These are phyloP conservation scores for Brachionus rubens DNA, from an alignment of 1,140 invertebrate genomes.

Conservation along the genomic window DNA sequence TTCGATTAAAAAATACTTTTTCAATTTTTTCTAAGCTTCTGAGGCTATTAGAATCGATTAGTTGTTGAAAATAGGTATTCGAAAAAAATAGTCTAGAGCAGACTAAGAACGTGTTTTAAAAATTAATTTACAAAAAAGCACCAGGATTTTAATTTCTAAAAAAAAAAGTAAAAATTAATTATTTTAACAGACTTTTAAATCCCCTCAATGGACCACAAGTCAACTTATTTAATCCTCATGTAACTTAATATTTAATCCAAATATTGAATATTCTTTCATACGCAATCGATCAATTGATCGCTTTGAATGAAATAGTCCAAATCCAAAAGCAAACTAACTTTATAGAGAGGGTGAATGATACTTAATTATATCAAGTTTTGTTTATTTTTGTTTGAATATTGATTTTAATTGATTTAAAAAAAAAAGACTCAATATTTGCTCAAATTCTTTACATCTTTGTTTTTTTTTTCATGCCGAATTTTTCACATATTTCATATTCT, in stretches of 20 bases:
- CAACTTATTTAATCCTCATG: constrained; percentile 10
- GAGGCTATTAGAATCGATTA: no score
- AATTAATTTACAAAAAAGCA: constrained; percentile 28
- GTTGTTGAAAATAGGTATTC: no score
- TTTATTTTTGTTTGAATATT: constrained; percentile 4
- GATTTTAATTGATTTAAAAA: constrained; percentile 20
- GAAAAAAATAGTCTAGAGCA: no score
- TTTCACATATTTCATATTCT: constrained; percentile 22
- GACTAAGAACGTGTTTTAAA: constrained; percentile 22
- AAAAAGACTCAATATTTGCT: not conserved
- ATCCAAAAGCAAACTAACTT: no score
- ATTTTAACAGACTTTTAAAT: constrained; percentile 29
- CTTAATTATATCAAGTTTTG: constrained; percentile 38
- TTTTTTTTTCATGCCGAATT: constrained; percentile 25
- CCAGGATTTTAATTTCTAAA: not conserved
- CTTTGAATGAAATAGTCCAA: not conserved
- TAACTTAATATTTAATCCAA: constrained; percentile 37
- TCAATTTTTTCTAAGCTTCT: no score
- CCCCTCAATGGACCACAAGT: not conserved
- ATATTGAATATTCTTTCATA: constrained; percentile 25
- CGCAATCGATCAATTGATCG: constrained; percentile 13
- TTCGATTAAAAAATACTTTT: no score
- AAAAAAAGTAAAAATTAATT: constrained; percentile 24
- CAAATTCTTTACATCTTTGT: no score
- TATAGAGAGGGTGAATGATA: no score